Conservation (phyloP, 2,888 invertebrate species). For the Scotopteryx bipunctaria region DNA sequence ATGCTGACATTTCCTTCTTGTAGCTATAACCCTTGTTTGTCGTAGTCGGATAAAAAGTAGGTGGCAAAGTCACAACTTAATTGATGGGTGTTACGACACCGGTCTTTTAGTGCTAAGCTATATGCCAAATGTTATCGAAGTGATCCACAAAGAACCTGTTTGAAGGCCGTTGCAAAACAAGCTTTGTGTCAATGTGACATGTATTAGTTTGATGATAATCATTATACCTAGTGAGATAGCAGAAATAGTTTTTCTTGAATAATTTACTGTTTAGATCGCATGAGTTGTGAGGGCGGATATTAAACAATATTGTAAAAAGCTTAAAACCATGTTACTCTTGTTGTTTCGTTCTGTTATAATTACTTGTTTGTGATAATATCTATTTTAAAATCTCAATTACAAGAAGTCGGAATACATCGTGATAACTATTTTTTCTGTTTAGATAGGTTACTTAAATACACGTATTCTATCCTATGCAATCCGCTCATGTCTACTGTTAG, state of each 20-base stretch:
- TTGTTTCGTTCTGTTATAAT: not conserved
- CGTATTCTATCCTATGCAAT: not conserved
- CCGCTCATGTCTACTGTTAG: not conserved
- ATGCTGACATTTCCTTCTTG: not conserved
- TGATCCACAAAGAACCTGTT: constrained; percentile 36
- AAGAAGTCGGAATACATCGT: no score
- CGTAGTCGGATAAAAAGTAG: not conserved
- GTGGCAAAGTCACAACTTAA: constrained; percentile 6
- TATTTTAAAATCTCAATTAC: no score
- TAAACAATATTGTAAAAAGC: not conserved
- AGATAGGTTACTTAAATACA: not conserved
- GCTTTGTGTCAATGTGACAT: constrained; percentile 27
- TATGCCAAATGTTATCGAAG: constrained; percentile 33
- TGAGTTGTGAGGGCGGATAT: constrained; percentile 3
- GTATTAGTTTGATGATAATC: constrained; percentile 8
- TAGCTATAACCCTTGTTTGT: not conserved
- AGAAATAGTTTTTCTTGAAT: not conserved
- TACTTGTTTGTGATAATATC: no score
- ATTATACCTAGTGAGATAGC: not conserved
- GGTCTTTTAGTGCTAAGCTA: constrained; percentile 15
- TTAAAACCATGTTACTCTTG: not conserved
- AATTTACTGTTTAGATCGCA: not conserved
- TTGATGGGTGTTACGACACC: constrained; percentile 24
- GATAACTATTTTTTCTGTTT: no score
- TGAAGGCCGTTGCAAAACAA: constrained; percentile 33